Base-by-base conservation (phyloP, 2,113 vertebrate genomes). In the Cromileptes altivelis region DNA sequence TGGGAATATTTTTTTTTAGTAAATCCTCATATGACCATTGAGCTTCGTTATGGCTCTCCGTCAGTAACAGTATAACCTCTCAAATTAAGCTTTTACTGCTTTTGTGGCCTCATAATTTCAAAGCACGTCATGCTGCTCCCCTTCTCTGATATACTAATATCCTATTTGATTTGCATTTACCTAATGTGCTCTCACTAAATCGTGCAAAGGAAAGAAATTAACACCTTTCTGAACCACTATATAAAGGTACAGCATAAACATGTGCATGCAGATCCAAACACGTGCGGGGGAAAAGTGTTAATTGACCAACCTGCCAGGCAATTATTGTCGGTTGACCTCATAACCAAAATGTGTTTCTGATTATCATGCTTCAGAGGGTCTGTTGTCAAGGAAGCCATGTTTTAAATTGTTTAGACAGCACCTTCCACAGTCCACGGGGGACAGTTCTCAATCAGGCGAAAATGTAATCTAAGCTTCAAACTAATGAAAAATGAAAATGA, bases 311-410 rank as follows among this genome's bases (percentile, higher is more conserved):
- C 91, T 91, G 93, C 90, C 70, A 89, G 84, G 78, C 83, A 87
- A 95, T 94, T 94, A 91, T 86, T 93, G 86, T 86, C 63, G 83
- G 86, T 89, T 93, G 92, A 93, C 92, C 92, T 93, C 91, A 91
- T 90, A 92, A 92, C 92, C 89, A 87, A 93, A 91, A 92, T 90
- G 81, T 88, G 90, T 92, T 89, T 92, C 80, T 86, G 86, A 93
- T 94, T 90, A 89, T 86, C 85, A 90, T 91, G 92, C 92, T 90
- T 89, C 84, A 84, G 61, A 85, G 81, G 40, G 21, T 79, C 80
- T 80, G 88, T 89, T 89, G 88, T 93, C 80, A 90, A 89, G 81
- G 63, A 89, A 89, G 87, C 85, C 57, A 27, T 84, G 85, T 90
- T 93, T 87, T 80, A 91, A 92, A 89, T 82, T 88, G 89, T 92